phyloP scores from a whole-genome alignment of 2,797 vertebrate genomes.

The Chiloscyllium punctatum region DNA sequence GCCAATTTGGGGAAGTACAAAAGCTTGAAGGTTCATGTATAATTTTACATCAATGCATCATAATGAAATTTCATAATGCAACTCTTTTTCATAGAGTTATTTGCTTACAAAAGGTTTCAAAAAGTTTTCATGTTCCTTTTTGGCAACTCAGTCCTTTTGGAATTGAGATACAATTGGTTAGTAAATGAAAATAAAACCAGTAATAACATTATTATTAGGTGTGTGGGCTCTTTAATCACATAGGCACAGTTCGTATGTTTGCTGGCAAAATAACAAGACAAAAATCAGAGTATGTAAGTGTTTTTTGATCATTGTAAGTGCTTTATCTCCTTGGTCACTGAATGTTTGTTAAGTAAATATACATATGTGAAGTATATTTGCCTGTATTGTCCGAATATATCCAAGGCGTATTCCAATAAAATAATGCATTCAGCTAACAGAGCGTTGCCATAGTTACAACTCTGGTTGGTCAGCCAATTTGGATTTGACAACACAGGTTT shows the following conservation, averaged over 20 bases:
- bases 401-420: not conserved
- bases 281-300: not conserved
- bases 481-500: too few species aligned
- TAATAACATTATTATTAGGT: not conserved
- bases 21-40: not conserved
- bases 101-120: not conserved
- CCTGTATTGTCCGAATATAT: not conserved
- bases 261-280: not conserved
- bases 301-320: not conserved
- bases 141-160: not conserved
- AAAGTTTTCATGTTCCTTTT: not conserved
- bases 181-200: not conserved
- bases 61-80: not conserved
- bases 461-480: not conserved
- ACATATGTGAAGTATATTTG: not conserved
- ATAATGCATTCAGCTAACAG: not conserved
- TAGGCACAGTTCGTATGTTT: not conserved
- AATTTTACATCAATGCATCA: not conserved
- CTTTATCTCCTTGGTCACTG: not conserved
- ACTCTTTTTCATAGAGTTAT: not conserved
- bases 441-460: not conserved
- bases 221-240: not conserved
- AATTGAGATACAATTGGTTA: not conserved
- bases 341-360: conserved; percentile 19
- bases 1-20: not conserved